Conservation (phyloP, 1,140 invertebrate genomes). For the Zaprionus inermis region DNA sequence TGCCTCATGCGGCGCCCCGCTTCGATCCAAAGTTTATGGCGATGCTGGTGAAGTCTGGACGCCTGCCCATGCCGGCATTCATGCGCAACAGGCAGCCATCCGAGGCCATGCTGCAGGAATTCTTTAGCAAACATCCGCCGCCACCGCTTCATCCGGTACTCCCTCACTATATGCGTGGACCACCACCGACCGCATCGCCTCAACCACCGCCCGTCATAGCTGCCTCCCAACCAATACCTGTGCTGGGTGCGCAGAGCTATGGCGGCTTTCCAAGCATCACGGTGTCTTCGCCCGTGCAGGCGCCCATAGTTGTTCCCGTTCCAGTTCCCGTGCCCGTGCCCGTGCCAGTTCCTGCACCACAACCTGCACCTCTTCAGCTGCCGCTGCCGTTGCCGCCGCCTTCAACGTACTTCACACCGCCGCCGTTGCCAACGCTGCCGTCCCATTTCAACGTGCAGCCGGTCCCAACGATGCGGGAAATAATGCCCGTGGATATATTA, state of each 20-base stretch:
- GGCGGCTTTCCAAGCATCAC: constrained; percentile 9
- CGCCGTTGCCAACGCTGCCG: constrained; percentile 55
- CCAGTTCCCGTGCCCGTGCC: constrained; percentile 19
- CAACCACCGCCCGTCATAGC: constrained; percentile 18
- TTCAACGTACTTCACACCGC: constrained; percentile 50
- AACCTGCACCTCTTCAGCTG: constrained; percentile 21
- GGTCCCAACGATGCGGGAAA: constrained; percentile 59
- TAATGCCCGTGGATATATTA: constrained; percentile 71
- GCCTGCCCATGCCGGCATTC: constrained; percentile 53
- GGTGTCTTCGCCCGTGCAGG: not conserved
- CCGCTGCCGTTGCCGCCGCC: constrained; percentile 30
- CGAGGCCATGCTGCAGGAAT: constrained; percentile 61
- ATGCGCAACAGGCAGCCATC: constrained; percentile 51
- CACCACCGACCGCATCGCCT: constrained; percentile 40
- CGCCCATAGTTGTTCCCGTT: not conserved
- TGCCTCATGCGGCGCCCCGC: constrained; percentile 33
- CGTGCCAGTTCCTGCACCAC: constrained; percentile 34
- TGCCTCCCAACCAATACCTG: constrained; percentile 40
- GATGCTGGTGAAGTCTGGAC: constrained; percentile 66
- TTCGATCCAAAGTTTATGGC: constrained; percentile 70
- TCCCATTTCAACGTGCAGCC: constrained; percentile 53
- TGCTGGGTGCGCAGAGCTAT: constrained; percentile 40
- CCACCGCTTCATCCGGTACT: constrained; percentile 43
- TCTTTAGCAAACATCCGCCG: constrained; percentile 67
- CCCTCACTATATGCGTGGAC: constrained; percentile 24